Evolutionary conservation across 2,113 vertebrate species (phyloP), one percentile per base, ranked within the genome.

Genomic region (Noturus placidus): DNA sequence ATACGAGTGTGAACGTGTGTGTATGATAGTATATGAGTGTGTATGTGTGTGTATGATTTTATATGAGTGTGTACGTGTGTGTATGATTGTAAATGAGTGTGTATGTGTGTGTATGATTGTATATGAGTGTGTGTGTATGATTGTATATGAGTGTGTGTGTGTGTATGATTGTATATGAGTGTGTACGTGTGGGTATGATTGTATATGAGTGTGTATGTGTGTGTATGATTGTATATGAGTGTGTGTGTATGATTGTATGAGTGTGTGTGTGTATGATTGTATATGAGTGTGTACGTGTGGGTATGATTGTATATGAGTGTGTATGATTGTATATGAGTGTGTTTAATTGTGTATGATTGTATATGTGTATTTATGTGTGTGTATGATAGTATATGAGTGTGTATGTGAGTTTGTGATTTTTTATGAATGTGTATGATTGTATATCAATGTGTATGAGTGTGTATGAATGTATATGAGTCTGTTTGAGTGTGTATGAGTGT

Each of bases 1-100:
- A 35, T 87, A 25, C 52, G 54, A 42, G 30, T 83, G 70, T 83
- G n/a, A n/a, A n/a, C n/a, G n/a, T n/a, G n/a, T n/a, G n/a, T n/a
- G 17, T 87, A 3, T 81, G 54, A 25, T n/a, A 77, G 17, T 76
- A 22, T 52, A 35, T 33, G 63, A 22, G 25, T 52, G 46, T 22
- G 35, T 42, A 42, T 42, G 38, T 4, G 3, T 42, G 38, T 42
- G 5, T 42, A 42, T 63, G 54, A 42, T 30, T 83, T 6, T 57
- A 35, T 87, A 25, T 63, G 35, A 42, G 42, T 83, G 13, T 57
- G 52, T 87, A n/a, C n/a, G 15, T 63, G 54, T 77, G 13, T 57
- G 35, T 87, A 25, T 63, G 54, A 42, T 22, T 77, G 13, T 57
- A 27, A 83, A 25, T 63, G 54, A 42, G 30, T 83, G 70, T n/a